Evolutionary conservation across 2,113 vertebrate genomes (phyloP).

Genomic region (Nymphicus hollandicus): DNA sequence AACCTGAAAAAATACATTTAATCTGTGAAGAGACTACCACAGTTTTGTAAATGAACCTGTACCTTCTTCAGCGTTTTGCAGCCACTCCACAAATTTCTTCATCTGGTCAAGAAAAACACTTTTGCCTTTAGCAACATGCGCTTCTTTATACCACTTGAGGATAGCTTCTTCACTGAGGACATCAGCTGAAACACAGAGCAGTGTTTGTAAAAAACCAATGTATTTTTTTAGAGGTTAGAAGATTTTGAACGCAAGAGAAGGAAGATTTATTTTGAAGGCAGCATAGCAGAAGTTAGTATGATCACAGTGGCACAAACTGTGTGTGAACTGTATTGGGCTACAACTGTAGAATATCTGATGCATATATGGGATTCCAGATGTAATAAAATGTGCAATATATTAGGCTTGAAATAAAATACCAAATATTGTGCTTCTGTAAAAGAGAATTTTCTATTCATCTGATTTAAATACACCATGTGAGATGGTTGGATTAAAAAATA

Average conservation of each 20-base stretch:
- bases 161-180: conserved; percentile 92
- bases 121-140: conserved; percentile 88
- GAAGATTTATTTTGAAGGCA: background rate
- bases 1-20: background rate
- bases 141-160: conserved; percentile 91
- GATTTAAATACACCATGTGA: background rate
- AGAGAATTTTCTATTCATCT: background rate
- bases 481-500: background rate
- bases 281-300: background rate
- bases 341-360: background rate
- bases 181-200: conserved; percentile 79
- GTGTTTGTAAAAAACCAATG: background rate
- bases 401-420: background rate
- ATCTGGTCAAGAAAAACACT: conserved; percentile 93
- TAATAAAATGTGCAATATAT: background rate
- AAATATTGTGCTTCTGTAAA: background rate
- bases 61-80: conserved; percentile 93
- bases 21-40: background rate
- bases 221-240: background rate
- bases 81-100: conserved; percentile 94
- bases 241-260: background rate
- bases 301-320: background rate
- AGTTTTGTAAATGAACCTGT: background rate
- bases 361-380: background rate
- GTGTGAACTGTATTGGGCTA: background rate